A percentile compares a stretch with the other conserved stretches of the same genome.
Evolutionary conservation across 1,140 invertebrate genomes (phyloP).

Genomic region (Drosophila punjabiensis): DNA sequence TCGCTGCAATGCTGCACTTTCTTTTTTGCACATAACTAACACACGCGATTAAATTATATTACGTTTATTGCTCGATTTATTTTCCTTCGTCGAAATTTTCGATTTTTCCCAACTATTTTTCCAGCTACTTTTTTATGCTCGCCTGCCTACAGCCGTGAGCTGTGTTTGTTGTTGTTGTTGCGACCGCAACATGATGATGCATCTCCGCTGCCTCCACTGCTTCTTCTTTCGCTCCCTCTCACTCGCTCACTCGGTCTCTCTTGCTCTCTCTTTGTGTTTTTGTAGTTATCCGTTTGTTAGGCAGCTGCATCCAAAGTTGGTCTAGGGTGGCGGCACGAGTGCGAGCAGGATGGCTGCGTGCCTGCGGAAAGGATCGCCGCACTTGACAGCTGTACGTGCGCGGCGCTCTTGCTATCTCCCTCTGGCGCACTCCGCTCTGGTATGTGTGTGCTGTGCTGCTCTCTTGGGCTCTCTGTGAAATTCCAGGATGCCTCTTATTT

Average conservation of each 20-base stretch:
- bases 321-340: conserved; percentile 32
- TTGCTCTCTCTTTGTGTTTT: conserved; percentile 8
- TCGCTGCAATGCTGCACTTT: conserved; percentile 46
- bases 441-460: conserved; percentile 18
- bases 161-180: conserved; percentile 42
- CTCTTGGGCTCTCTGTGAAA: conserved; percentile 27
- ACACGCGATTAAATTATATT: conserved; percentile 26
- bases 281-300: conserved; percentile 39
- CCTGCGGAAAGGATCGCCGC: conserved; percentile 52
- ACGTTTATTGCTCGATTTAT: conserved; percentile 23
- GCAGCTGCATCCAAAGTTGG: conserved; percentile 40
- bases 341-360: conserved; percentile 60
- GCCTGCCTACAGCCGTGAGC: conserved; percentile 34
- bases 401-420: conserved; percentile 33
- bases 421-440: background rate
- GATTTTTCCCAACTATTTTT: conserved; percentile 33
- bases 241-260: conserved; percentile 1
- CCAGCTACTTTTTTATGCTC: conserved; percentile 36
- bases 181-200: conserved; percentile 59
- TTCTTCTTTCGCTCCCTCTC: conserved; percentile 19
- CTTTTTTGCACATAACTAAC: conserved; percentile 33
- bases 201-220: conserved; percentile 19
- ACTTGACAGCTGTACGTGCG: conserved; percentile 40
- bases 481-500: conserved; percentile 28
- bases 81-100: conserved; percentile 11